These are phyloP conservation scores for Caenorhabditis doughertyi DNA, from an alignment of 2,888 invertebrate species.

Conservation along the genomic window DNA sequence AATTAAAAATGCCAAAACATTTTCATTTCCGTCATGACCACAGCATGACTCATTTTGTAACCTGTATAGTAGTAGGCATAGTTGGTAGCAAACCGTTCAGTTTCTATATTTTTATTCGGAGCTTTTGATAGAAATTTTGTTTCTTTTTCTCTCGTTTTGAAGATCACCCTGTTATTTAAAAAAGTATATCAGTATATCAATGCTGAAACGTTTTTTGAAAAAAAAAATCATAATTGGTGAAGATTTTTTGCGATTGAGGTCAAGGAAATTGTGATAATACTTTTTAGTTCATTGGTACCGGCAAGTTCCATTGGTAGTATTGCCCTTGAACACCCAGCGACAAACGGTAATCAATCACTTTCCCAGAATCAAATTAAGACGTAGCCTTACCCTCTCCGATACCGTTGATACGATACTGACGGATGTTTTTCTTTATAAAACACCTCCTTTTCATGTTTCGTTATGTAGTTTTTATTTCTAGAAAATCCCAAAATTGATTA, in stretches of 20 bases:
- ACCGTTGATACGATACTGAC: slow-evolving; percentile 48
- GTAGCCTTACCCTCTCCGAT: slow-evolving; percentile 10
- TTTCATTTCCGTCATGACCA: slow-evolving; percentile 41
- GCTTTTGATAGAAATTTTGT: background rate
- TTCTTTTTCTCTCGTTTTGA: background rate
- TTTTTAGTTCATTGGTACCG: slow-evolving; percentile 8
- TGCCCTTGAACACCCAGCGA: slow-evolving; percentile 61
- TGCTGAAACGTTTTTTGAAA: no score
- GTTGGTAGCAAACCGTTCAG: slow-evolving; percentile 6
- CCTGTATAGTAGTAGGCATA: slow-evolving; percentile 30
- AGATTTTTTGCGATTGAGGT: background rate
- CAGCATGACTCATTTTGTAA: slow-evolving; percentile 50
- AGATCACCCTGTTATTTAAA: no score
- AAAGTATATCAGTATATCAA: no score
- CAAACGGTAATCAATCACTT: slow-evolving; percentile 65
- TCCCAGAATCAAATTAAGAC: slow-evolving; percentile 65
- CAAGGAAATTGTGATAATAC: slow-evolving; percentile 10
- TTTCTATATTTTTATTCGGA: background rate
- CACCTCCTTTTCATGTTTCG: slow-evolving; percentile 29
- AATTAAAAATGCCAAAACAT: slow-evolving; percentile 60
- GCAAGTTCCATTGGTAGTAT: slow-evolving; percentile 32
- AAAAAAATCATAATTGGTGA: no score
- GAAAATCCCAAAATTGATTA: background rate
- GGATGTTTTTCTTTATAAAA: slow-evolving; percentile 31
- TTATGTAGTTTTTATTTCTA: background rate